A percentile compares a stretch with the other conserved stretches of the same genome.
These are phyloP conservation scores for Cerceris ruficornis DNA, from an alignment of 2,888 invertebrate genomes.

Conservation along the genomic window DNA sequence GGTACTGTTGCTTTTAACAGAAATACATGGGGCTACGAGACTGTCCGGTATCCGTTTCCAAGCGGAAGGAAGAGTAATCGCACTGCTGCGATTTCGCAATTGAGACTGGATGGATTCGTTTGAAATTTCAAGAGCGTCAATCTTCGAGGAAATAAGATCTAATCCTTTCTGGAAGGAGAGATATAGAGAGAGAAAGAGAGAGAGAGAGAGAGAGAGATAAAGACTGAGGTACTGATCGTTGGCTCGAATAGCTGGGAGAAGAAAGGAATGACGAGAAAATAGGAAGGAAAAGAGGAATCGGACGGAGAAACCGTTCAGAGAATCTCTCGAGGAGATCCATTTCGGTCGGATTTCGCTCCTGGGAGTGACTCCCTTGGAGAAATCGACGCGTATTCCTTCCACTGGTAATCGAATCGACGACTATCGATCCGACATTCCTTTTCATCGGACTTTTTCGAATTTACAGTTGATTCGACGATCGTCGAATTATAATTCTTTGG, in stretches of 20 bases:
- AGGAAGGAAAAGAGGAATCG: slow-evolving; percentile 4
- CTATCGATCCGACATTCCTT: background rate
- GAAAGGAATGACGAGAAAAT: slow-evolving; percentile 8
- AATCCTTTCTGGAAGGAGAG: background rate
- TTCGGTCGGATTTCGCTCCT: slow-evolving; percentile 30
- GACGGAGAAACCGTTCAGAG: background rate
- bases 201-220: too few species aligned
- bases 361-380: slow-evolving; percentile 21
- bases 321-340: slow-evolving; percentile 22
- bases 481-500: too few species aligned
- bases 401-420: slow-evolving; percentile 6
- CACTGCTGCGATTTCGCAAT: background rate
- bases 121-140: slow-evolving; percentile 4
- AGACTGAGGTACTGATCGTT: background rate
- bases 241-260: background rate
- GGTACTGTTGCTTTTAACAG: background rate
- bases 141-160: slow-evolving; percentile 20
- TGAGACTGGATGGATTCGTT: slow-evolving; percentile 6
- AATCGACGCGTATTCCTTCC: slow-evolving; percentile 12
- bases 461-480: too few species aligned
- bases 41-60: slow-evolving; percentile 6
- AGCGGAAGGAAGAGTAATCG: background rate
- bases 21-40: background rate
- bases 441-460: too few species aligned
- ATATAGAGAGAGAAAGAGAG: too few species aligned